A percentile compares a stretch with the other conserved stretches of the same genome.
Conservation (phyloP, 2,888 invertebrate genomes). For the Oxyscelio sp. region DNA sequence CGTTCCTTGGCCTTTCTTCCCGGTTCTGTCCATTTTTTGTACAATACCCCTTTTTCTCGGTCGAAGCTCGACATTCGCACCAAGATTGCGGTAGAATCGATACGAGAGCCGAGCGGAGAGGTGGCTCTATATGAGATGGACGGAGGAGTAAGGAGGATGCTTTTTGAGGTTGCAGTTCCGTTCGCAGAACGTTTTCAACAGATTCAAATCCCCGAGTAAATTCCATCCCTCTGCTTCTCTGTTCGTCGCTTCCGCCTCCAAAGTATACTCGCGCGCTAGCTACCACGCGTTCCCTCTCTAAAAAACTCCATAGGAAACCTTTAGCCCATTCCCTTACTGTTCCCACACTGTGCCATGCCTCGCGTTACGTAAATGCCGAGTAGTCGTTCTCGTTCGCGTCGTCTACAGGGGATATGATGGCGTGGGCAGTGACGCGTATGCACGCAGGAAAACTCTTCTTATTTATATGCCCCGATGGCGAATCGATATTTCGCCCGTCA, state of each 20-base stretch:
- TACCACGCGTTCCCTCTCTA: conserved; percentile 77
- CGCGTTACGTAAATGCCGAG: conserved; percentile 84
- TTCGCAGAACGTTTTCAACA: conserved; percentile 84
- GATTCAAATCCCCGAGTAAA: conserved; percentile 84
- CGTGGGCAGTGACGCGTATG: conserved; percentile 88
- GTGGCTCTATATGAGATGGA: conserved; percentile 67
- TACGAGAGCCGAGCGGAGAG: conserved; percentile 69
- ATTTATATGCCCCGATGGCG: conserved; percentile 85
- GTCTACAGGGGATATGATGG: conserved; percentile 79
- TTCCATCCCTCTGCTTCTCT: conserved; percentile 83
- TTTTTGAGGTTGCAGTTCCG: conserved; percentile 87
- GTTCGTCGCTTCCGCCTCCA: conserved; percentile 78
- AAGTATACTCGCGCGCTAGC: conserved; percentile 77
- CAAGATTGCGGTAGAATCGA: conserved; percentile 81
- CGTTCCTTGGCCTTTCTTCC: conserved; percentile 29
- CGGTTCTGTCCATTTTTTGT: conserved; percentile 45
- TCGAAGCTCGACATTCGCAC: conserved; percentile 75
- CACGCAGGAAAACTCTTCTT: conserved; percentile 88
- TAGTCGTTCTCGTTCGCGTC: conserved; percentile 64
- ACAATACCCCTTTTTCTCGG: conserved; percentile 69
- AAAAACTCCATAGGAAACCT: conserved; percentile 70
- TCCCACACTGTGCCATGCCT: conserved; percentile 73
- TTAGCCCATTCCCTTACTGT: conserved; percentile 67
- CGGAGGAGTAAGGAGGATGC: conserved; percentile 79
- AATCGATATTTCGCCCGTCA: conserved; percentile 86